A percentile compares a stretch with the other conserved stretches of the same genome.
Conservation (phyloP, 2,113 vertebrate species). For the Sigmodon hispidus region DNA sequence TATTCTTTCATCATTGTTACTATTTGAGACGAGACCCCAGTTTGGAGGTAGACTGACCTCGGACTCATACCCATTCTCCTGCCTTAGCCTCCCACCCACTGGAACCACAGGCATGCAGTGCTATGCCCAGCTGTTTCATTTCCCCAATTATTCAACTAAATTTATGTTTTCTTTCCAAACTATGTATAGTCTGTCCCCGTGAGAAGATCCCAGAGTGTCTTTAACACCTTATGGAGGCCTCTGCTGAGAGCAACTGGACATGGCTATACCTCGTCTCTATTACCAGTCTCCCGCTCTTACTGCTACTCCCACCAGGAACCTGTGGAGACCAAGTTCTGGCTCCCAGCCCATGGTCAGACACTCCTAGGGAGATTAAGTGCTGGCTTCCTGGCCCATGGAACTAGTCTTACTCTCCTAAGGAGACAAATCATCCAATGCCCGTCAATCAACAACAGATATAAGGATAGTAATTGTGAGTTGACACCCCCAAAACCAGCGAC, state of each 20-base stretch:
- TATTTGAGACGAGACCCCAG: not conserved
- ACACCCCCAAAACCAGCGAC: no score
- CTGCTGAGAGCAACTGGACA: not conserved
- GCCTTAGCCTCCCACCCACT: not conserved
- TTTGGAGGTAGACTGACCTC: no score
- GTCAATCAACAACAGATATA: not conserved
- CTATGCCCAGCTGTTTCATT: not conserved
- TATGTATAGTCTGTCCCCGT: not conserved
- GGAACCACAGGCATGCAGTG: not conserved
- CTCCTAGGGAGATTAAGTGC: not conserved
- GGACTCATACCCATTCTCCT: not conserved
- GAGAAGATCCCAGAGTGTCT: not conserved
- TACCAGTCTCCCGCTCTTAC: no score
- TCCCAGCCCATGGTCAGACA: not conserved
- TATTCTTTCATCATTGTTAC: not conserved
- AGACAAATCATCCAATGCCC: not conserved
- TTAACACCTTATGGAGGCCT: not conserved
- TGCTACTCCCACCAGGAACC: no score
- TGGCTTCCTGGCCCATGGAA: not conserved
- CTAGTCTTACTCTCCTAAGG: not conserved
- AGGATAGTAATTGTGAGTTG: not conserved
- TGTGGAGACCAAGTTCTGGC: not conserved
- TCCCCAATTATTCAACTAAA: not conserved
- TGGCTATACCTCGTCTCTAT: rapidly evolving
- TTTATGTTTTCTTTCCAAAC: not conserved